phyloP scores from a whole-genome alignment of 2,888 invertebrate species.

The Macrosoma leucophasiata region DNA sequence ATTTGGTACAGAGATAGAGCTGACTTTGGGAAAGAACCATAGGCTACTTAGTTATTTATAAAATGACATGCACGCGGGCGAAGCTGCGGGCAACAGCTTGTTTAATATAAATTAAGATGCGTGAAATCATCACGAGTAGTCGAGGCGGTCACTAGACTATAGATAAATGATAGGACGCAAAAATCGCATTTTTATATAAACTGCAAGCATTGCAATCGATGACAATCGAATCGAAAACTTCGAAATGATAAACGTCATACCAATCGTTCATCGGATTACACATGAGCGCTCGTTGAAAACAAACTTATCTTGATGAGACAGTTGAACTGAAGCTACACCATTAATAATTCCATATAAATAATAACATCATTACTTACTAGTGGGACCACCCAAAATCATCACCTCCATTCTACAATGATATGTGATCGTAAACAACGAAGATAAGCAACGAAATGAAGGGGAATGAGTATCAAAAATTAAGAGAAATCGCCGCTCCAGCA shows the following conservation, averaged over 20 bases:
- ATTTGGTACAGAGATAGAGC: too few relatives aligned
- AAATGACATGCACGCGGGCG: too few relatives aligned
- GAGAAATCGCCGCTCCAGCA: slow-evolving; percentile 40
- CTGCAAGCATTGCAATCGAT: too few relatives aligned
- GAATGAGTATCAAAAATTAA: slow-evolving; percentile 51
- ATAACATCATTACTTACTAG: slow-evolving; percentile 64
- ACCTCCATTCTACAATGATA: slow-evolving; percentile 49
- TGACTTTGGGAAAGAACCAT: too few relatives aligned
- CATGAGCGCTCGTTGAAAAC: slow-evolving; percentile 65
- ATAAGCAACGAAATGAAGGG: slow-evolving; percentile 52
- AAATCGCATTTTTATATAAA: too few relatives aligned
- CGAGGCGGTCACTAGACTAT: too few relatives aligned
- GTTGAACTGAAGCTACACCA: slow-evolving; percentile 46
- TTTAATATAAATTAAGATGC: too few relatives aligned
- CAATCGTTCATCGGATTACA: slow-evolving; percentile 62
- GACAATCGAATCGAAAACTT: slow-evolving; percentile 52
- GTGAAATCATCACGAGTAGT: too few relatives aligned
- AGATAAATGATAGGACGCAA: too few relatives aligned
- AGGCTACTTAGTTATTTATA: too few relatives aligned
- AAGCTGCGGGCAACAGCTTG: too few relatives aligned
- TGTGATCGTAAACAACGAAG: slow-evolving; percentile 50
- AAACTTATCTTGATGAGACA: slow-evolving; percentile 70
- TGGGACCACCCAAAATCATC: slow-evolving; percentile 73
- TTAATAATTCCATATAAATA: slow-evolving; percentile 68
- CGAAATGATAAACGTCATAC: slow-evolving; percentile 52